Evolutionary conservation across 1,140 invertebrate genomes (phyloP).

Genomic region (Batillaria attramentaria): DNA sequence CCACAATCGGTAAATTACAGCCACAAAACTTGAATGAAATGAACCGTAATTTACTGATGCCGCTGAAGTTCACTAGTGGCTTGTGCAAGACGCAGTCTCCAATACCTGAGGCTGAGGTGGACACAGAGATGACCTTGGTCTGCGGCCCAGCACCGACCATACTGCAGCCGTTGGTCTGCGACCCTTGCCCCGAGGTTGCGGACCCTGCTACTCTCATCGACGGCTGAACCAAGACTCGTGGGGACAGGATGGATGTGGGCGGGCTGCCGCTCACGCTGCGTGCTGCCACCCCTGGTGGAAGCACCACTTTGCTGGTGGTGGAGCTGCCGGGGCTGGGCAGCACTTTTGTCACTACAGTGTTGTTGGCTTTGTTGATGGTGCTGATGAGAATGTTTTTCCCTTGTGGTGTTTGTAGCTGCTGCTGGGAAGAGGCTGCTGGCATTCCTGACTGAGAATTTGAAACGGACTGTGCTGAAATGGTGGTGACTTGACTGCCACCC

Average conservation of each 20-base stretch:
- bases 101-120: conserved; percentile 59
- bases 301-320: conserved; percentile 37
- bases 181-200: conserved; percentile 10
- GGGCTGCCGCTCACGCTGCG: conserved; percentile 45
- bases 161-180: conserved; percentile 6
- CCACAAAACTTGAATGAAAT: too few relatives aligned
- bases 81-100: too few relatives aligned
- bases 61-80: too few relatives aligned
- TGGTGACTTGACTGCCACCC: conserved; percentile 40
- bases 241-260: conserved; percentile 61
- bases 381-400: conserved; percentile 64
- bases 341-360: conserved; percentile 62
- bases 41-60: too few relatives aligned
- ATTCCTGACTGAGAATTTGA: not conserved
- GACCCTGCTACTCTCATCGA: conserved; percentile 47
- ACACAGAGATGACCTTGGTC: conserved; percentile 66
- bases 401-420: conserved; percentile 12
- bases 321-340: conserved; percentile 46
- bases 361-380: conserved; percentile 63
- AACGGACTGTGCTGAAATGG: not conserved
- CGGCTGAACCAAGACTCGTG: conserved; percentile 51
- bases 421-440: conserved; percentile 23
- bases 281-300: conserved; percentile 42
- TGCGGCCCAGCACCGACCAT: conserved; percentile 26
- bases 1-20: too few relatives aligned